Conservation (phyloP, 2,888 invertebrate genomes). For the Troides helena region DNA sequence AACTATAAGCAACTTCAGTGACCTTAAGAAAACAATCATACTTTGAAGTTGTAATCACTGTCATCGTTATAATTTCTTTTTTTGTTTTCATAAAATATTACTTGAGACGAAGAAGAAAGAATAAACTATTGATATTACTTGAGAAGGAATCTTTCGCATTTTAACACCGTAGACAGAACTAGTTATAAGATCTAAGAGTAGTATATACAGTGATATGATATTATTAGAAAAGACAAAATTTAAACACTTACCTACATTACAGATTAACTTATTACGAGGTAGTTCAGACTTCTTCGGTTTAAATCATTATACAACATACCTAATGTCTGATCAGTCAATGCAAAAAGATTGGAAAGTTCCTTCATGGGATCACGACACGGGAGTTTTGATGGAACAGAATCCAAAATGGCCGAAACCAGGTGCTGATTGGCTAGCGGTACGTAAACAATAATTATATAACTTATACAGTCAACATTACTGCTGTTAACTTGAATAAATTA, state of each 20-base stretch:
- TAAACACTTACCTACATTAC: slow-evolving; percentile 31
- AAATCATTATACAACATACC: slow-evolving; percentile 78
- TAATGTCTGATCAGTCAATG: slow-evolving; percentile 59
- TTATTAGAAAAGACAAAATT: background rate
- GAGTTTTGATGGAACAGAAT: slow-evolving; percentile 57
- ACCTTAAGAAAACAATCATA: too few species aligned
- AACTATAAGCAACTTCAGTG: too few species aligned
- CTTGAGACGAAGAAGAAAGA: too few species aligned
- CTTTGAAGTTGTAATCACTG: too few species aligned
- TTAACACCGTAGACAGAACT: background rate
- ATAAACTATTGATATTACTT: too few species aligned
- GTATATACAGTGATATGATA: background rate
- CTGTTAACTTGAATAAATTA: slow-evolving; percentile 2
- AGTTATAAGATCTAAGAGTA: background rate
- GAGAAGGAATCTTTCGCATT: background rate
- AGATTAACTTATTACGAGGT: slow-evolving; percentile 61
- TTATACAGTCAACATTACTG: background rate
- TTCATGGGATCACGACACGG: slow-evolving; percentile 64
- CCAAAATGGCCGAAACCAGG: slow-evolving; percentile 67
- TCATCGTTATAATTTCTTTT: too few species aligned
- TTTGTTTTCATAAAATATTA: too few species aligned
- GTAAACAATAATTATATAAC: slow-evolving; percentile 31
- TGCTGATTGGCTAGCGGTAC: slow-evolving; percentile 66
- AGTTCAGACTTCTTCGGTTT: slow-evolving; percentile 81
- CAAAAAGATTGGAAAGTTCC: slow-evolving; percentile 54